These are phyloP conservation scores for Charadrius vociferus DNA, from an alignment of 2,113 vertebrate genomes.

Conservation along the genomic window DNA sequence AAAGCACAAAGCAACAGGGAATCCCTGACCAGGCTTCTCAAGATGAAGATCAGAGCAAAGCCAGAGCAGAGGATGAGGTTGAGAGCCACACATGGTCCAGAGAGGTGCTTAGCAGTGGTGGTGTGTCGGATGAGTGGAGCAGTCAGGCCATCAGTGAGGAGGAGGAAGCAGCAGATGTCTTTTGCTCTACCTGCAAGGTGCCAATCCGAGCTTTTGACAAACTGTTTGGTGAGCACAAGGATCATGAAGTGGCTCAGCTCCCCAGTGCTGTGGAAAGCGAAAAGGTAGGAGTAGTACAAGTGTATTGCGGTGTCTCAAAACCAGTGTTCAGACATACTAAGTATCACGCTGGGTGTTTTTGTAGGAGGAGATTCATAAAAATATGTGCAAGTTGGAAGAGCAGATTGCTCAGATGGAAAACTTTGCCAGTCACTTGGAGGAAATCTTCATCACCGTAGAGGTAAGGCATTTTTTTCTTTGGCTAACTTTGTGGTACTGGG, in stretches of 20 bases:
- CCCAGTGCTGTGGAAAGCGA: slow-evolving; percentile 66
- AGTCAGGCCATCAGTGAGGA: slow-evolving; percentile 50
- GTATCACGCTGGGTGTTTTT: slow-evolving; percentile 1
- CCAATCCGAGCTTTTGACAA: slow-evolving; percentile 70
- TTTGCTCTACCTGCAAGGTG: slow-evolving; percentile 77
- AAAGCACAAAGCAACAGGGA: not conserved
- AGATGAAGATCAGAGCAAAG: slow-evolving; percentile 36
- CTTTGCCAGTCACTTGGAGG: slow-evolving; percentile 91
- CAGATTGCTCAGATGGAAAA: slow-evolving; percentile 92
- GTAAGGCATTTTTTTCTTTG: slow-evolving; percentile 69
- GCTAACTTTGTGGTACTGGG: not conserved
- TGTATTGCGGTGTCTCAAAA: not conserved
- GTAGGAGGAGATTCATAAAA: slow-evolving; percentile 79
- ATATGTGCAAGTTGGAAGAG: slow-evolving; percentile 81
- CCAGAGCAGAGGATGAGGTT: slow-evolving; percentile 27
- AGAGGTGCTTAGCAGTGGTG: slow-evolving; percentile 36
- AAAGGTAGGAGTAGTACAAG: slow-evolving; percentile 71
- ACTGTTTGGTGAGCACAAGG: slow-evolving; percentile 63
- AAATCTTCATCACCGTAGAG: slow-evolving; percentile 97
- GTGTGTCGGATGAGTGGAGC: slow-evolving; percentile 50
- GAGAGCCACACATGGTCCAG: slow-evolving; percentile 16
- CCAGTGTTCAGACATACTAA: not conserved
- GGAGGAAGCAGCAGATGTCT: slow-evolving; percentile 65
- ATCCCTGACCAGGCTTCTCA: not conserved
- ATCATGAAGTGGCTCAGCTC: slow-evolving; percentile 76